Evolutionary conservation across 2,888 invertebrate species (phyloP).

Genomic region (Auanema freiburgensis): DNA sequence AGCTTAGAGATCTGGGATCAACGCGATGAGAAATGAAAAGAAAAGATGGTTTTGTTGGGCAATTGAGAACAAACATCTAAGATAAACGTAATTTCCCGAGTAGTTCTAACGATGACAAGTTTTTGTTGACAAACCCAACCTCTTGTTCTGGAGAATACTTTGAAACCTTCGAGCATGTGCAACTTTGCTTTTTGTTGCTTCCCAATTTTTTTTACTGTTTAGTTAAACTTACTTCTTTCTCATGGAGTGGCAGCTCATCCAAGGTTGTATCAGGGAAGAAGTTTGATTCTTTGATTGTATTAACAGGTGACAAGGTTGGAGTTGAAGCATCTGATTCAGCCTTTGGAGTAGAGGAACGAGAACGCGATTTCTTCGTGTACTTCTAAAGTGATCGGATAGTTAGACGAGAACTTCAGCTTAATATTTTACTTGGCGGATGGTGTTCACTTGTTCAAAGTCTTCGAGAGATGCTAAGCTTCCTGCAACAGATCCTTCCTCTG

Average conservation of each 20-base stretch:
- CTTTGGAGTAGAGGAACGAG: constrained; percentile 26
- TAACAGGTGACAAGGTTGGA: constrained; percentile 39
- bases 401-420: constrained; percentile 3
- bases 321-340: constrained; percentile 41
- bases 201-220: neutral
- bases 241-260: constrained; percentile 13
- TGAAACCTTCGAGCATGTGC: too few species aligned
- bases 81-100: too few species aligned
- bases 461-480: constrained; percentile 55
- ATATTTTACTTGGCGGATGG: constrained; percentile 16
- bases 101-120: too few species aligned
- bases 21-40: too few species aligned
- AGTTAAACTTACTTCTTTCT: constrained; percentile 16
- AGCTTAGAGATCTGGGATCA: too few species aligned
- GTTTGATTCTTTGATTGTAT: constrained; percentile 34
- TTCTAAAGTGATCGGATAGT: constrained; percentile 11
- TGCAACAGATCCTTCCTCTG: constrained; percentile 61
- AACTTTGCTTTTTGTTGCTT: too few species aligned
- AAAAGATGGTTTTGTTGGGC: too few species aligned
- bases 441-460: constrained; percentile 47
- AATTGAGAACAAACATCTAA: too few species aligned
- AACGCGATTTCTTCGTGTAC: constrained; percentile 7
- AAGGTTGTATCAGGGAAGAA: constrained; percentile 22
- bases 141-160: too few species aligned
- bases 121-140: too few species aligned